Evolutionary conservation across 2,797 vertebrate species (phyloP), one percentile per base, ranked within the genome.

Genomic region (Cyclura pinguis): DNA sequence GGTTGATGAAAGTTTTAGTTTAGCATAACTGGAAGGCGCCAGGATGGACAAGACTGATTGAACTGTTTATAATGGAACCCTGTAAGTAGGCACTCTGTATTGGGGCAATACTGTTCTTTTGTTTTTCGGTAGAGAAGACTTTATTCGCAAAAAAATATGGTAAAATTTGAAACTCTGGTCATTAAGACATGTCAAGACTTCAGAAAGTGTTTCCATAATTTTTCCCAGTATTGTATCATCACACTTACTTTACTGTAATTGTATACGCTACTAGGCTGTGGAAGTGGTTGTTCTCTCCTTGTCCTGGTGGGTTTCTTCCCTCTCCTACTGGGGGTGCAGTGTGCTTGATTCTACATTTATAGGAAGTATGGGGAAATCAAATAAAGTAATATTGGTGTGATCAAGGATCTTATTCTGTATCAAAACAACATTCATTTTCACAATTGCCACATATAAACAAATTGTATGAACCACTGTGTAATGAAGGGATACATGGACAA

Each of bases 381-480:
- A 85, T 67, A 80, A 84, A 89, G n/a, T 55, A 85, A 78, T 29
- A 6, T 0, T 0, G 32, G 18, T 1, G 38, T 74, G 84, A 67
- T 42, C 14, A 27, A 1, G 32, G 67, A 64, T 24, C 12, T 78
- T 14, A 1, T 0, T 64, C 64, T 29, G 73, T 29, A 84, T 62
- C 22, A 84, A 84, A 89, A 22, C 42, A 85, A n/a, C 90, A 89
- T 91, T 84, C 59, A 22, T 0, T 22, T 81, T 90, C 69, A 85
- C 87, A 87, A 82, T 38, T 86, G 52, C 76, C 50, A 55, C 29
- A 0, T 74, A 87, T 32, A 29, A 72, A 74, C 18, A 22, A 88
- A 93, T 94, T 89, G 13, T 24, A 94, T 90, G 94, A 69, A 77
- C 27, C 57, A 88, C 50, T 74, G 85, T 78, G 55, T 80, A 59